Evolutionary conservation across 2,888 invertebrate genomes (phyloP).

Genomic region (Diarsia dahlii): DNA sequence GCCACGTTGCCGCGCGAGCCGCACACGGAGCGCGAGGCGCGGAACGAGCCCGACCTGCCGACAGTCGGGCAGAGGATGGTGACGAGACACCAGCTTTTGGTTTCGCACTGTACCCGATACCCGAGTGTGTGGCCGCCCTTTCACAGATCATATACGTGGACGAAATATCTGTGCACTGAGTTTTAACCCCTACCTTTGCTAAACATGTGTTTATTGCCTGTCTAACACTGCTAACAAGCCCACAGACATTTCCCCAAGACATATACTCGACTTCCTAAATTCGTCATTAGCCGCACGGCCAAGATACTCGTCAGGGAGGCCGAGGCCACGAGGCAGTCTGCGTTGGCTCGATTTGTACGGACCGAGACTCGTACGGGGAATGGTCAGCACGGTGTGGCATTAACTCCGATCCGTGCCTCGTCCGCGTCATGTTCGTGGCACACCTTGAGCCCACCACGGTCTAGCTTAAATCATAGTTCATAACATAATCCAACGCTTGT

Average conservation of each 20-base stretch:
- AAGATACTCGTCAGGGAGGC: too few species aligned
- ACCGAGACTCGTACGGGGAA: background rate
- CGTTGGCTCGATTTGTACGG: background rate
- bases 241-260: slow-evolving; percentile 47
- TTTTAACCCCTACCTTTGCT: background rate
- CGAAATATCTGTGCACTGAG: slow-evolving; percentile 48
- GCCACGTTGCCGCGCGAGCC: slow-evolving; percentile 95
- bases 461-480: background rate
- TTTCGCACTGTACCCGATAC: slow-evolving; percentile 68
- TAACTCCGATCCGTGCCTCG: background rate
- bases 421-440: background rate
- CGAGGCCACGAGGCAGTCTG: background rate
- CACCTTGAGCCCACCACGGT: background rate
- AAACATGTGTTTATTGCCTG: background rate
- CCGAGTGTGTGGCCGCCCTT: slow-evolving; percentile 60
- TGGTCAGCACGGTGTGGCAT: background rate
- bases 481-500: background rate
- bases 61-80: slow-evolving; percentile 90
- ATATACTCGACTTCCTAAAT: slow-evolving; percentile 47
- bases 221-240: background rate
- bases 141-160: slow-evolving; percentile 32
- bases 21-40: slow-evolving; percentile 94
- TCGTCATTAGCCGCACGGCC: background rate
- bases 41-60: slow-evolving; percentile 98
- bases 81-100: slow-evolving; percentile 83